Evolutionary conservation across 1,140 invertebrate genomes (phyloP).

Genomic region (Habropoda laboriosa): DNA sequence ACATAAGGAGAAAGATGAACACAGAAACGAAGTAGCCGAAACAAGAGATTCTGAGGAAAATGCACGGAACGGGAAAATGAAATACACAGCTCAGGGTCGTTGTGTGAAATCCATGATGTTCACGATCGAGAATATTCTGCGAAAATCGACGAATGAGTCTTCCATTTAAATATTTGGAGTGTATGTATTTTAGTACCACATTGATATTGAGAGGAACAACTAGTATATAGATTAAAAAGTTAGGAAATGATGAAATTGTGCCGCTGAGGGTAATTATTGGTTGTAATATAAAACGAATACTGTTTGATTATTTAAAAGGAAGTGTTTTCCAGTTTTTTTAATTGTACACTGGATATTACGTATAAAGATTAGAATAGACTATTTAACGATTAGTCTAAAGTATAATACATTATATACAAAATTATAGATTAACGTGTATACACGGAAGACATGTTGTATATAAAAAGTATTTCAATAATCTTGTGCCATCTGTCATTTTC

Average conservation of each 20-base stretch:
- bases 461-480: conserved; percentile 12
- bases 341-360: conserved; percentile 1
- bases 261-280: background rate
- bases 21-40: background rate
- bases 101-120: conserved; percentile 65
- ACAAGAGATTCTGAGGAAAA: background rate
- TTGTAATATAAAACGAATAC: conserved; percentile 6
- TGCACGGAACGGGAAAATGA: conserved; percentile 4
- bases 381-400: background rate
- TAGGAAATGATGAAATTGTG: too few species aligned
- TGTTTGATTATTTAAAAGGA: conserved; percentile 30
- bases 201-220: background rate
- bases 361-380: conserved; percentile 20
- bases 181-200: background rate
- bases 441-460: conserved; percentile 37
- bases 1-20: background rate
- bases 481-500: conserved; percentile 15
- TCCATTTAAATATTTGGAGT: conserved; percentile 19
- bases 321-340: conserved; percentile 3
- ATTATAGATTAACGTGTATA: conserved; percentile 20
- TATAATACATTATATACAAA: conserved; percentile 50
- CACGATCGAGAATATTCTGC: conserved; percentile 72
- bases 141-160: conserved; percentile 53
- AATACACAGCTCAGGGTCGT: conserved; percentile 25
- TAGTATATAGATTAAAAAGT: too few species aligned